phyloP scores from a whole-genome alignment of 2,113 vertebrate species.

The Brienomyrus brachyistius region DNA sequence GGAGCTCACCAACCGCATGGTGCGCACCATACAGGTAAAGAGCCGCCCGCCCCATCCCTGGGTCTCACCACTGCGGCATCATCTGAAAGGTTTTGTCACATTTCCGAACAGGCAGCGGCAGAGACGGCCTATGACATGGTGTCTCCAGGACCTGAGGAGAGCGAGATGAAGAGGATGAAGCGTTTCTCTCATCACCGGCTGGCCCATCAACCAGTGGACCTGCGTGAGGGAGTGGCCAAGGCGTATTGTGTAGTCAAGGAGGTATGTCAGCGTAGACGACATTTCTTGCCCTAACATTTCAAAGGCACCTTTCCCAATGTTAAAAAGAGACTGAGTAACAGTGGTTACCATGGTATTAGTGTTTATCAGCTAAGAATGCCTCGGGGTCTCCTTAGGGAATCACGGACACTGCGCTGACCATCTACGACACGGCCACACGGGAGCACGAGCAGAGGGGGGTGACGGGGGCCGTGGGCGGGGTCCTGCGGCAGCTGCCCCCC shows the following conservation, averaged over 20 bases:
- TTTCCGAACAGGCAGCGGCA: slow-evolving; percentile 74
- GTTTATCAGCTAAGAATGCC: not conserved
- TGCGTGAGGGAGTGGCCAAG: slow-evolving; percentile 93
- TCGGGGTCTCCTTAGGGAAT: slow-evolving; percentile 67
- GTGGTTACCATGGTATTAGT: not conserved
- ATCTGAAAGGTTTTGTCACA: not conserved
- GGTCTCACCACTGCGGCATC: not conserved
- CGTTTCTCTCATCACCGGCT: slow-evolving; percentile 78
- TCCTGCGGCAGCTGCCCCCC: slow-evolving; percentile 89
- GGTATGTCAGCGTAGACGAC: slow-evolving; percentile 51
- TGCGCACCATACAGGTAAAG: slow-evolving; percentile 89
- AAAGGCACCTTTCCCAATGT: not conserved
- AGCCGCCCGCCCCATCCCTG: not conserved
- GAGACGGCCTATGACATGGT: slow-evolving; percentile 98
- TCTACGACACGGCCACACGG: slow-evolving; percentile 89
- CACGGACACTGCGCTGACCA: slow-evolving; percentile 88
- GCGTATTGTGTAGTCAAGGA: slow-evolving; percentile 95
- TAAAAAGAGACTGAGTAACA: not conserved
- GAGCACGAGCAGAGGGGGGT: slow-evolving; percentile 95
- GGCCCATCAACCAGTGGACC: slow-evolving; percentile 88
- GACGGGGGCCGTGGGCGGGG: slow-evolving; percentile 90
- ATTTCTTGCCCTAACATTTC: not conserved
- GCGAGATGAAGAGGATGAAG: slow-evolving; percentile 73
- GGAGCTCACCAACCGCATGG: slow-evolving; percentile 93
- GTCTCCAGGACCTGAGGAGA: slow-evolving; percentile 79